A percentile compares a stretch with the other conserved stretches of the same genome.
Evolutionary conservation across 92 coral and sea anemone species (phyloP).

Genomic region (Phenganax marumi): DNA sequence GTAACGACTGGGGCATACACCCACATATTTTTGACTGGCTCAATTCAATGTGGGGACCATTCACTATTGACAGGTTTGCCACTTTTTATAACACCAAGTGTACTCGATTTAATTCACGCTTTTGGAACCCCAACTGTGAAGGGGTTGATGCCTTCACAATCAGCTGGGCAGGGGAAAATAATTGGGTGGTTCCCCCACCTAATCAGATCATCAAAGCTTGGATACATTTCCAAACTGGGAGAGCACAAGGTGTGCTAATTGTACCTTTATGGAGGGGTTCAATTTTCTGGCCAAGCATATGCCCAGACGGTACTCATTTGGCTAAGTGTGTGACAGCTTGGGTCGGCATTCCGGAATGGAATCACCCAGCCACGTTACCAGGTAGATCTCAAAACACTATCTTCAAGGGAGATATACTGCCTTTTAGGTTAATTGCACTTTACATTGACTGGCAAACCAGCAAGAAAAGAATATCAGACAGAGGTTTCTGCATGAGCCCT

Average conservation of each 20-base stretch:
- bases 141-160: conserved; percentile 45
- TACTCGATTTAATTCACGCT: conserved; percentile 45
- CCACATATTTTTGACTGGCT: conserved; percentile 50
- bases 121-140: conserved; percentile 59
- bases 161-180: conserved; percentile 49
- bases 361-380: conserved; percentile 45
- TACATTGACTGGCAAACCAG: conserved; percentile 41
- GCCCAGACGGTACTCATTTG: conserved; percentile 54
- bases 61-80: conserved; percentile 53
- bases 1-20: conserved; percentile 55
- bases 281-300: conserved; percentile 50
- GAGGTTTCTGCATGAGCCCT: conserved; percentile 45
- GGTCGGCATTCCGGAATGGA: conserved; percentile 55
- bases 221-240: conserved; percentile 51
- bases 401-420: conserved; percentile 37
- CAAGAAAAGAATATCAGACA: conserved; percentile 21
- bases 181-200: conserved; percentile 56
- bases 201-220: conserved; percentile 52
- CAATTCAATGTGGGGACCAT: conserved; percentile 45
- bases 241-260: conserved; percentile 40
- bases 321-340: conserved; percentile 47
- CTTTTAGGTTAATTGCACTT: conserved; percentile 51
- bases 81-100: conserved; percentile 55
- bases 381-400: conserved; percentile 45
- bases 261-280: conserved; percentile 52